phyloP scores from a whole-genome alignment of 2,113 vertebrate genomes.

The Eclectus roratus region DNA sequence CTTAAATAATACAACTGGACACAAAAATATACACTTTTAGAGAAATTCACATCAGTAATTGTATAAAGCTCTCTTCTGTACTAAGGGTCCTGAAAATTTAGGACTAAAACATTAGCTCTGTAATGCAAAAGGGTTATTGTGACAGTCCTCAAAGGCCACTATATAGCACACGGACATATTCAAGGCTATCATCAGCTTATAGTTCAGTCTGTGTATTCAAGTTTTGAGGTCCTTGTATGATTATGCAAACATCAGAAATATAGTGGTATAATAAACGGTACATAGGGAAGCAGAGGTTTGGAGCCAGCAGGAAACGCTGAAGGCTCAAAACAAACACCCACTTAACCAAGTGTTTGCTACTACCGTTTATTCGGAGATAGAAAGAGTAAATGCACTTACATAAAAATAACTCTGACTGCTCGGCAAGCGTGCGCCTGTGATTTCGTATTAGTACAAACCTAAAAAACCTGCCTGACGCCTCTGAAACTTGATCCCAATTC shows the following conservation, averaged over 20 bases:
- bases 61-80: slow-evolving; percentile 82
- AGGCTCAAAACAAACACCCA: slow-evolving; percentile 56
- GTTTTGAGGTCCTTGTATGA: slow-evolving; percentile 77
- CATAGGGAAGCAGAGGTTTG: slow-evolving; percentile 34
- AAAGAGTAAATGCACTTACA: slow-evolving; percentile 73
- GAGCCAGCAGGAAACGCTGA: slow-evolving; percentile 52
- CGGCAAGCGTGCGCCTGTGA: slow-evolving; percentile 69
- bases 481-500: slow-evolving; percentile 39
- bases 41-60: slow-evolving; percentile 85
- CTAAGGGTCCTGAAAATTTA: slow-evolving; percentile 78
- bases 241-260: slow-evolving; percentile 63
- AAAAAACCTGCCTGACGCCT: slow-evolving; percentile 30
- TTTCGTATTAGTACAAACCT: slow-evolving; percentile 67
- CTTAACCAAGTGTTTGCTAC: slow-evolving; percentile 43
- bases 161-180: slow-evolving; percentile 67
- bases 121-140: slow-evolving; percentile 73
- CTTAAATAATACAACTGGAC: slow-evolving; percentile 85
- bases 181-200: slow-evolving; percentile 78
- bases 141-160: slow-evolving; percentile 82
- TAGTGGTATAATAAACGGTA: slow-evolving; percentile 73
- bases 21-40: slow-evolving; percentile 87
- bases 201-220: slow-evolving; percentile 75
- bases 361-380: slow-evolving; percentile 44
- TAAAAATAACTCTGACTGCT: slow-evolving; percentile 63
- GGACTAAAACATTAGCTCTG: slow-evolving; percentile 79